These are phyloP conservation scores for Hystrix cristata DNA, from an alignment of 2,113 vertebrate species.

Conservation along the genomic window DNA sequence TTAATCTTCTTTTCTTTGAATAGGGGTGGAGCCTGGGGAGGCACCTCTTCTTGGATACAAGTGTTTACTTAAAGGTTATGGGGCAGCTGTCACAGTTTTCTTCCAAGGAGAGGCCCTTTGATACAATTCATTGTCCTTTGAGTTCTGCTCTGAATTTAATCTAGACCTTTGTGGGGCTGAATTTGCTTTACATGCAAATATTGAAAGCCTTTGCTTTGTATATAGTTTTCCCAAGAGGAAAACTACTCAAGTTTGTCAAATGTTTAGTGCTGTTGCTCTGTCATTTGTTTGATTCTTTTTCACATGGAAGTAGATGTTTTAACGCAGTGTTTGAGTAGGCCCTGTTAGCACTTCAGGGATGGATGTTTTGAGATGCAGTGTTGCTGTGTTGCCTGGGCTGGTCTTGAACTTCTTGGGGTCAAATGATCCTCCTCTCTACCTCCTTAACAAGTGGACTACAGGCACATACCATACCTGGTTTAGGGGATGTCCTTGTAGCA, in stretches of 20 bases:
- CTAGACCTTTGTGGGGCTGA: neutral
- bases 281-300: neutral
- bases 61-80: slow-evolving; percentile 32
- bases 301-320: neutral
- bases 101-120: neutral
- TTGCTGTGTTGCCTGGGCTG: neutral
- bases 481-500: neutral
- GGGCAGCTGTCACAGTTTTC: neutral
- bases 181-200: neutral
- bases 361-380: neutral
- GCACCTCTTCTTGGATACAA: neutral
- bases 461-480: neutral
- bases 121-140: slow-evolving; percentile 25
- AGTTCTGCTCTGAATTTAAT: neutral
- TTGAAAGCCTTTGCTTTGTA: slow-evolving; percentile 14
- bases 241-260: neutral
- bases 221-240: neutral
- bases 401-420: neutral
- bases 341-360: neutral
- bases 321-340: neutral
- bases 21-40: neutral
- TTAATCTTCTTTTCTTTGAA: slow-evolving; percentile 31
- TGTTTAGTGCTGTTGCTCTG: neutral
- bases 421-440: too few species aligned
- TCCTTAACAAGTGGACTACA: neutral